Evolutionary conservation across 2,888 invertebrate species (phyloP), one percentile per base, ranked within the genome.

Genomic region (Sympetrum striolatum): DNA sequence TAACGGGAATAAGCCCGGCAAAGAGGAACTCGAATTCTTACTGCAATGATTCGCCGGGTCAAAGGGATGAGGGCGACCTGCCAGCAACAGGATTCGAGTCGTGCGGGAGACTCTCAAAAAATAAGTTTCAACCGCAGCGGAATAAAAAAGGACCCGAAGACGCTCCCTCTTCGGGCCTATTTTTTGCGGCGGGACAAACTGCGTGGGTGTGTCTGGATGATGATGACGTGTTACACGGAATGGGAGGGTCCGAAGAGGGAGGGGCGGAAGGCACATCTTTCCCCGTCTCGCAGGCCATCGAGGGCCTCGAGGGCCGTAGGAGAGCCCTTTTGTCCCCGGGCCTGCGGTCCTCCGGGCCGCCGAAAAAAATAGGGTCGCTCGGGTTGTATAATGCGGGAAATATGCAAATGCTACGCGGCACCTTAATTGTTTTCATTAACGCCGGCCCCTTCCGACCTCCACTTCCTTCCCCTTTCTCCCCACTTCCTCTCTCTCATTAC

Each of bases 391-490:
- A 91, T 91, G 91, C 79, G 91, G 86, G 91, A 91, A 92, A 92
- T 92, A 92, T 92, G 91, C 91, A 92, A 92, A 92, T 92, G 91
- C 35, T 39, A 64, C 80, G 82, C 64, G 82, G 82, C 81, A 64
- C 80, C 81, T 81, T 90, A 90, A 90, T 90, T 90, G 90, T 90
- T 90, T 90, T 90, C 90, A 79, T 90, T 90, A 90, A 90, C 81
- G 90, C 86, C 60, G 58, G 60, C 37, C 60, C 39, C 35, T 35
- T 60, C 53, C 22, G 82, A 82, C 35, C 82, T 18, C 0, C 58
- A 12, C 12, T 10, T 22, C 4, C 60, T 60, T n/a, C n/a, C 60
- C 58, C 81, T 53, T 14, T 53, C 82, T 4, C 35, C 25, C 81
- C n/a, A 44, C 35, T 35, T 48, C 48, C 48, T 81, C 35, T 31